phyloP scores from a whole-genome alignment of 2,888 invertebrate genomes.

The Leucoma salicis region DNA sequence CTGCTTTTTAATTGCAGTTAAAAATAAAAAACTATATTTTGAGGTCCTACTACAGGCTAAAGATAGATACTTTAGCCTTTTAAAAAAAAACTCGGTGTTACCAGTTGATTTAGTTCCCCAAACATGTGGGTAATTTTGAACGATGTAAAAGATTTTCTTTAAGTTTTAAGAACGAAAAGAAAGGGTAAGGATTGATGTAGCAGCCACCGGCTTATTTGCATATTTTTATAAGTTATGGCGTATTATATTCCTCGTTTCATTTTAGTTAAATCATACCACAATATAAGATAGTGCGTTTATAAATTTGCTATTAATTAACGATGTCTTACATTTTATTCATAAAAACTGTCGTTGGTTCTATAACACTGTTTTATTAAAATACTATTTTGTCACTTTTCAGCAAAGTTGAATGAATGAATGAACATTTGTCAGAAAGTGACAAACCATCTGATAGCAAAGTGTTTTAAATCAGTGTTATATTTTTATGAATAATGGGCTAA shows the following conservation, averaged over 20 bases:
- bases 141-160: not conserved
- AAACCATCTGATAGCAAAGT: too few species aligned
- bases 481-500: too few species aligned
- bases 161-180: not conserved
- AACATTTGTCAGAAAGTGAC: too few species aligned
- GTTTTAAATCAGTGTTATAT: too few species aligned
- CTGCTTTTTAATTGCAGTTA: conserved; percentile 86
- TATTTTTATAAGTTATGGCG: not conserved
- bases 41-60: conserved; percentile 37
- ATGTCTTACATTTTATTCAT: too few species aligned
- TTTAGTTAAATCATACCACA: too few species aligned
- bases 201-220: not conserved
- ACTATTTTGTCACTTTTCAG: too few species aligned
- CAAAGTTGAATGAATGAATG: too few species aligned
- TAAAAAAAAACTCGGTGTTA: conserved; percentile 34
- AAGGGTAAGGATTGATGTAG: not conserved
- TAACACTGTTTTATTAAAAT: too few species aligned
- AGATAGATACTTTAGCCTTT: conserved; percentile 28
- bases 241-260: not conserved
- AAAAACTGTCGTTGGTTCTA: too few species aligned
- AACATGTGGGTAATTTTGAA: conserved; percentile 18
- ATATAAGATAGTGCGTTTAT: too few species aligned
- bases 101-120: conserved; percentile 22
- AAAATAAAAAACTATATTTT: conserved; percentile 28
- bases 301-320: too few species aligned